Percentiles rank a stretch among this genome's conserved stretches.
These are phyloP conservation scores for Drosophila pseudoananassae DNA, from an alignment of 1,140 invertebrate species.

Conservation along the genomic window DNA sequence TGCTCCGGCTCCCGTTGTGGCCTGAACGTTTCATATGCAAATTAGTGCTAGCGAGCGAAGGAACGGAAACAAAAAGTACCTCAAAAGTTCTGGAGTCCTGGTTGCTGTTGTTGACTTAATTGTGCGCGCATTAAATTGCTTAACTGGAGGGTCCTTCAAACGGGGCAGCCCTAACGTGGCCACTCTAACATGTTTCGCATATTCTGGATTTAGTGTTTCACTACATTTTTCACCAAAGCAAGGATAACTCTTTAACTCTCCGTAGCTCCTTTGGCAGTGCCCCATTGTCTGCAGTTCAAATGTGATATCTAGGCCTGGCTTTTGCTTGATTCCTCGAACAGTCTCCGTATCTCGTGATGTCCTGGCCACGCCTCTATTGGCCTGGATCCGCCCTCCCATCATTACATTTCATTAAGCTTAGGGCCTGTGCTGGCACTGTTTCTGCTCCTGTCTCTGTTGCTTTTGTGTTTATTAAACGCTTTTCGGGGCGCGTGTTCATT, in stretches of 20 bases:
- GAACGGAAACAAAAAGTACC: constrained; percentile 37
- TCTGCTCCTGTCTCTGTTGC: constrained; percentile 21
- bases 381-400: constrained; percentile 47
- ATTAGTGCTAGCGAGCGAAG: constrained; percentile 49
- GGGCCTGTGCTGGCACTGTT: constrained; percentile 26
- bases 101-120: constrained; percentile 73
- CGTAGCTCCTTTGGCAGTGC: too few relatives aligned
- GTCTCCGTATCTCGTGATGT: constrained; percentile 5
- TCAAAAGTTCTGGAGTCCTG: constrained; percentile 46
- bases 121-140: constrained; percentile 76
- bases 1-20: constrained; percentile 9
- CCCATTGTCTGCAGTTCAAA: constrained; percentile 51
- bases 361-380: constrained; percentile 7
- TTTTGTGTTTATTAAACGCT: constrained; percentile 80
- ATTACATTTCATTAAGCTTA: constrained; percentile 76
- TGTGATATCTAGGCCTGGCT: constrained; percentile 51
- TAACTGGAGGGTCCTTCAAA: constrained; percentile 54
- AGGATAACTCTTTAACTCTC: neutral
- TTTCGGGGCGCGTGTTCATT: constrained; percentile 77
- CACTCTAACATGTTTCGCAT: neutral
- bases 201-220: neutral
- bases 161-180: constrained; percentile 12
- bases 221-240: too few relatives aligned
- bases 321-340: neutral
- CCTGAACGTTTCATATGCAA: constrained; percentile 60